Conservation (phyloP, 1,140 invertebrate genomes). For the Ceratosolen solmsi region DNA sequence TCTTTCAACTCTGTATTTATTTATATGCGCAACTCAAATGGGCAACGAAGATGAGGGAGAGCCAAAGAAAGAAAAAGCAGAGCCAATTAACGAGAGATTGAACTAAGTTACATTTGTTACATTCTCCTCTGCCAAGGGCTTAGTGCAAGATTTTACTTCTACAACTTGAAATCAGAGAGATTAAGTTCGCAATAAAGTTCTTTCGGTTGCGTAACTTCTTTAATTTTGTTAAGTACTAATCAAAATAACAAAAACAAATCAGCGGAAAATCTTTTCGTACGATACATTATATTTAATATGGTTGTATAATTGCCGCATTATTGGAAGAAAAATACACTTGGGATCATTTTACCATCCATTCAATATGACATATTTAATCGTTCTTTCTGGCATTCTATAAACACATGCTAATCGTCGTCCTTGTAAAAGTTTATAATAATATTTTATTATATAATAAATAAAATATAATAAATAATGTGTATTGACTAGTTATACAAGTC, state of each 20-base stretch:
- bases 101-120: not conserved
- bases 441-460: too few relatives aligned
- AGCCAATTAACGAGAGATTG: not conserved
- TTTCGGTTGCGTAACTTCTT: not conserved
- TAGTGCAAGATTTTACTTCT: not conserved
- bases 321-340: too few relatives aligned
- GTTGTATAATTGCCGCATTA: too few relatives aligned
- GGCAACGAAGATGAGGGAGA: not conserved
- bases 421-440: too few relatives aligned
- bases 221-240: not conserved
- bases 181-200: not conserved
- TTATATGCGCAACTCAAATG: not conserved
- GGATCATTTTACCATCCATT: too few relatives aligned
- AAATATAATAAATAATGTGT: too few relatives aligned
- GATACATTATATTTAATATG: not conserved
- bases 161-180: not conserved
- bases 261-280: not conserved
- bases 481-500: too few relatives aligned
- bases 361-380: too few relatives aligned
- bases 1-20: not conserved
- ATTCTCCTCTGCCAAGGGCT: not conserved
- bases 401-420: too few relatives aligned
- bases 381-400: too few relatives aligned
- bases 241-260: not conserved
- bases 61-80: conserved; percentile 14